These are phyloP conservation scores for Danio kyathit DNA, from an alignment of 2,797 vertebrate species.

Conservation along the genomic window DNA sequence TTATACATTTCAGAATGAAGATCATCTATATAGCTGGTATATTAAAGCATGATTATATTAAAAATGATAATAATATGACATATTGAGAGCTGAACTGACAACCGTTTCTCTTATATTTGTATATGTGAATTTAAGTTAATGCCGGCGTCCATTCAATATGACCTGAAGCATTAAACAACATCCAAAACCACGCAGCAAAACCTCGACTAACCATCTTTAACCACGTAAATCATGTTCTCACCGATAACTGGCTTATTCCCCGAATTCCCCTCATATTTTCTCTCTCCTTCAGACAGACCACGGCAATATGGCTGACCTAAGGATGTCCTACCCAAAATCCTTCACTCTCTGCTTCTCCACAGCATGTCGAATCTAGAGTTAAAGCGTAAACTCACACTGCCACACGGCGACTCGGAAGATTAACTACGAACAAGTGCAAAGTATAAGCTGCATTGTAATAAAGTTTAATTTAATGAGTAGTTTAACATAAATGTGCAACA, in stretches of 20 bases:
- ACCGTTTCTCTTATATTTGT: background rate
- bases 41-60: background rate
- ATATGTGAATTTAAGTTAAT: background rate
- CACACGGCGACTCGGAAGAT: conserved; percentile 22
- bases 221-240: conserved; percentile 60
- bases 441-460: background rate
- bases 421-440: background rate
- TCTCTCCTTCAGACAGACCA: conserved; percentile 71
- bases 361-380: no score
- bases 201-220: background rate
- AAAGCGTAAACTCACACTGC: background rate
- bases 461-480: no score
- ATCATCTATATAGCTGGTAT: background rate
- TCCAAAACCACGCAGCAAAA: background rate
- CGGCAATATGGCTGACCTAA: conserved; percentile 76
- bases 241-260: conserved; percentile 77
- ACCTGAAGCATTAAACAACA: background rate
- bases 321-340: conserved; percentile 80
- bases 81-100: background rate
- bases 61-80: background rate
- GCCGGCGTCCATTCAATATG: background rate
- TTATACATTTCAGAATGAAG: no score
- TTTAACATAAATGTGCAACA: no score
- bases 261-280: conserved; percentile 81
- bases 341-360: conserved; percentile 12